Percentiles rank a stretch among this genome's conserved stretches.
Evolutionary conservation across 2,797 vertebrate genomes (phyloP).

Genomic region (Acomys russatus): DNA sequence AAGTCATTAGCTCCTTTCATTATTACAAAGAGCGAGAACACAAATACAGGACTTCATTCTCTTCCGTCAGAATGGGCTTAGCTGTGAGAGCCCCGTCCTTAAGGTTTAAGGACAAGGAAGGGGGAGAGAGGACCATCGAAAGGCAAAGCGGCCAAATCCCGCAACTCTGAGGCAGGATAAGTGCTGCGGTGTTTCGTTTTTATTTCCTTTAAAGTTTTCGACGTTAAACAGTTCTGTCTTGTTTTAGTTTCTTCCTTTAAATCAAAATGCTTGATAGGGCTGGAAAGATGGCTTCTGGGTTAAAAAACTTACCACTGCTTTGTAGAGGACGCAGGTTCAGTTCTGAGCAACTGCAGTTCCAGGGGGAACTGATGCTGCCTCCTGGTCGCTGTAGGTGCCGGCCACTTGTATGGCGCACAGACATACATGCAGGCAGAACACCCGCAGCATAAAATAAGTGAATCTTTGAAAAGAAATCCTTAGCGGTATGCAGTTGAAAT

Average conservation of each 20-base stretch:
- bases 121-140: constrained; percentile 8
- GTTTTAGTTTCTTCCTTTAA: constrained; percentile 28
- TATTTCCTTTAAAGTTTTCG: background rate
- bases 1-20: constrained; percentile 68
- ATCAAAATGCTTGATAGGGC: background rate
- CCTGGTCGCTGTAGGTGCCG: background rate
- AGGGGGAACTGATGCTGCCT: background rate
- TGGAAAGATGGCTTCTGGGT: background rate
- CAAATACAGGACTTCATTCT: constrained; percentile 63
- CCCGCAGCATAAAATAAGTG: background rate
- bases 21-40: constrained; percentile 33
- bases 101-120: constrained; percentile 1
- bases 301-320: background rate
- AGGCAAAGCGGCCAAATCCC: background rate
- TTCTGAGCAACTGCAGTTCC: background rate
- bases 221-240: background rate
- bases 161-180: background rate
- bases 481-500: background rate
- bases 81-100: constrained; percentile 48
- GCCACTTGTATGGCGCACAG: background rate
- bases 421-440: background rate
- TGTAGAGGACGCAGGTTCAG: background rate
- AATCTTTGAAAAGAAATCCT: background rate
- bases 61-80: constrained; percentile 31
- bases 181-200: background rate